A percentile compares a stretch with the other conserved stretches of the same genome.
These are phyloP conservation scores for Hyperoplus immaculatus DNA, from an alignment of 2,797 vertebrate species.

Conservation along the genomic window DNA sequence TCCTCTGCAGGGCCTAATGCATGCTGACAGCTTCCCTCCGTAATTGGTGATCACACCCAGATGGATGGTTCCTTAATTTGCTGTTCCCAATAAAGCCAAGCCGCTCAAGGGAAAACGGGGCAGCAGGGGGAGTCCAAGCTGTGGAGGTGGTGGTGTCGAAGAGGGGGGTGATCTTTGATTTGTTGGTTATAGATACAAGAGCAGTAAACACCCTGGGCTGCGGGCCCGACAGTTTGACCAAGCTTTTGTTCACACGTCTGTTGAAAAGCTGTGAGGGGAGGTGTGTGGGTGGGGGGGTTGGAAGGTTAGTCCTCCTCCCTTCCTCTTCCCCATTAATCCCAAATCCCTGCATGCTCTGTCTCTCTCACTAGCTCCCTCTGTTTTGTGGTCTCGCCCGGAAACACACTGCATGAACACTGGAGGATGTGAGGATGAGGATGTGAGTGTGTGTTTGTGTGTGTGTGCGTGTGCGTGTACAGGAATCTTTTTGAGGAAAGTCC, in stretches of 20 bases:
- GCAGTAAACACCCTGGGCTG: constrained; percentile 86
- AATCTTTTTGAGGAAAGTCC: too few relatives aligned
- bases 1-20: constrained; percentile 84
- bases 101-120: constrained; percentile 77
- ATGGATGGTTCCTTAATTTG: constrained; percentile 88
- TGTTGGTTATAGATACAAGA: constrained; percentile 89
- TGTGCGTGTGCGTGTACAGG: constrained; percentile 13
- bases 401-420: constrained; percentile 43
- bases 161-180: constrained; percentile 74
- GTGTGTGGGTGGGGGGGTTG: constrained; percentile 15
- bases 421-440: constrained; percentile 28
- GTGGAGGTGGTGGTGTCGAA: constrained; percentile 27
- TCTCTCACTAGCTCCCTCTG: constrained; percentile 58
- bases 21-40: constrained; percentile 86
- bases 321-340: constrained; percentile 45
- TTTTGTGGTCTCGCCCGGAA: constrained; percentile 54
- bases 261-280: constrained; percentile 73
- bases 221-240: constrained; percentile 82
- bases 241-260: constrained; percentile 87
- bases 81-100: constrained; percentile 85
- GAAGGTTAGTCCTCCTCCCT: constrained; percentile 16
- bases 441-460: constrained; percentile 30
- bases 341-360: constrained; percentile 37
- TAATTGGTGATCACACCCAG: constrained; percentile 90
- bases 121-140: constrained; percentile 41